Conservation (phyloP, 1,140 invertebrate genomes). For the Heliconius melpomene region DNA sequence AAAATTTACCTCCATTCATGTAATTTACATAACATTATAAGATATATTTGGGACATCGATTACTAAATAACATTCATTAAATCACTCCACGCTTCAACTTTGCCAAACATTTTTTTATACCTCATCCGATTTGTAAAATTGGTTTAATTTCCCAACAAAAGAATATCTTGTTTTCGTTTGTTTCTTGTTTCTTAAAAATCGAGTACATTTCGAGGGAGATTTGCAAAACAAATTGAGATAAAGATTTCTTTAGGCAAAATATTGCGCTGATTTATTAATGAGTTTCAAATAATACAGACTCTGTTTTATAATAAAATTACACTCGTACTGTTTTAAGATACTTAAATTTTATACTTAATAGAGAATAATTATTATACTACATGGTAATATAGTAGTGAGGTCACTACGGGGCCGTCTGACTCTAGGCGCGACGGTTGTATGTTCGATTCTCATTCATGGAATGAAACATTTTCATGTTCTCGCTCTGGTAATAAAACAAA, state of each 20-base stretch:
- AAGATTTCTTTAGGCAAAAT: conserved; percentile 5
- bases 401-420: too few species aligned
- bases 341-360: neutral
- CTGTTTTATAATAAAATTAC: neutral
- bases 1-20: too few species aligned
- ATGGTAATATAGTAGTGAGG: too few species aligned
- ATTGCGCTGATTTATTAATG: conserved; percentile 8
- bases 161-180: neutral
- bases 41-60: too few species aligned
- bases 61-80: neutral
- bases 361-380: too few species aligned
- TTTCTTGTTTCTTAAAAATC: conserved; percentile 4
- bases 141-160: conserved; percentile 11
- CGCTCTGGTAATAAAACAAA: too few species aligned
- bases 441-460: too few species aligned
- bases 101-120: neutral
- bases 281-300: conserved; percentile 5
- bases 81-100: neutral
- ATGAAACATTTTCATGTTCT: too few species aligned
- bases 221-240: conserved; percentile 9
- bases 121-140: conserved; percentile 1
- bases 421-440: too few species aligned
- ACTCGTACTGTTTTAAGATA: neutral
- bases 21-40: too few species aligned
- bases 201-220: neutral